Evolutionary conservation across 1,140 invertebrate genomes (phyloP).

Genomic region (Drosophila lini): DNA sequence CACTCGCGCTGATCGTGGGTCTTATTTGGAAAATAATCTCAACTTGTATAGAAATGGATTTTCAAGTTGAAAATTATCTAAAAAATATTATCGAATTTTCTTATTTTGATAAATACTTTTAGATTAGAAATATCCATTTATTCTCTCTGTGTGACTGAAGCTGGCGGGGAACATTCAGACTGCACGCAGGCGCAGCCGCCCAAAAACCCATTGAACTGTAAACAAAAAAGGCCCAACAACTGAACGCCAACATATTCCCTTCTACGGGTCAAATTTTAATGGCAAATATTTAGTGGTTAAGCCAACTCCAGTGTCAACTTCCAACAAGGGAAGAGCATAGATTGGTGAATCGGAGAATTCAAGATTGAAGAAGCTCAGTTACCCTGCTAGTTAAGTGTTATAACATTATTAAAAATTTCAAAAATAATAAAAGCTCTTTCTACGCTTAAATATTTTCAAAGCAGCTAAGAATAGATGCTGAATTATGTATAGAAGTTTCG

Average conservation of each 20-base stretch:
- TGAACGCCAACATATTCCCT: constrained; percentile 39
- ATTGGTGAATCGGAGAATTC: not conserved
- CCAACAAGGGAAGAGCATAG: not conserved
- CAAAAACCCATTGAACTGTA: constrained; percentile 71
- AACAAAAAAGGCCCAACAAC: constrained; percentile 41
- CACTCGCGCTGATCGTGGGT: not conserved
- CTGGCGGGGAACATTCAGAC: not conserved
- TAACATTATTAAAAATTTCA: too few species aligned
- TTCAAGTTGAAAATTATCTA: too few species aligned
- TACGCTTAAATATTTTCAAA: too few species aligned
- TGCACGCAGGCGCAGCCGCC: constrained; percentile 44
- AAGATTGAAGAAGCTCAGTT: not conserved
- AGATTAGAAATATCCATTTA: not conserved
- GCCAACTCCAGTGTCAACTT: constrained; percentile 28
- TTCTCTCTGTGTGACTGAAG: not conserved
- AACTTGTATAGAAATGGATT: too few species aligned
- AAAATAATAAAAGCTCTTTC: too few species aligned
- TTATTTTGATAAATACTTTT: not conserved
- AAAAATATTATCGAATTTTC: not conserved
- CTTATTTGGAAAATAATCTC: too few species aligned
- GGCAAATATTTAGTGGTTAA: constrained; percentile 35
- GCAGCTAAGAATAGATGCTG: too few species aligned
- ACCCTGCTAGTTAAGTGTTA: not conserved
- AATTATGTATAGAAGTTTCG: too few species aligned
- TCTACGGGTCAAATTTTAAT: constrained; percentile 67